Evolutionary conservation across 2,113 vertebrate species (phyloP).

Genomic region (Typhlomys cinereus): DNA sequence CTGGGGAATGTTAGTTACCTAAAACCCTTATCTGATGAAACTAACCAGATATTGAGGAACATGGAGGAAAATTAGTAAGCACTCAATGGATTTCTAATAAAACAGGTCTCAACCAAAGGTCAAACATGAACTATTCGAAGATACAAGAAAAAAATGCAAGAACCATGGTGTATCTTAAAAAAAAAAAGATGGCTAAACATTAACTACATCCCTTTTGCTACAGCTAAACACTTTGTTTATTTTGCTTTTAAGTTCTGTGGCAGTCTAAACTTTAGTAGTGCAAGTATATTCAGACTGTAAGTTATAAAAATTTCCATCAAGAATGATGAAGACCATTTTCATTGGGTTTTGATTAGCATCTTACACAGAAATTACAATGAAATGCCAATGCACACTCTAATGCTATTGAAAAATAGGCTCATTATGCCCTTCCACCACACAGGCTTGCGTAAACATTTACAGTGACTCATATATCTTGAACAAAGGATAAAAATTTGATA

Average conservation of each 20-base stretch:
- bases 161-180: conserved; percentile 27
- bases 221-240: conserved; percentile 30
- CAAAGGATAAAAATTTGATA: conserved; percentile 78
- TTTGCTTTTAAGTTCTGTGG: conserved; percentile 51
- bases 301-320: conserved; percentile 68
- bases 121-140: conserved; percentile 62
- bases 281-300: conserved; percentile 60
- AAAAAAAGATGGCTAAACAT: conserved; percentile 45
- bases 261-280: conserved; percentile 64
- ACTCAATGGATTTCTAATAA: background rate
- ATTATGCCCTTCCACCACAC: conserved; percentile 42
- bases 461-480: conserved; percentile 62
- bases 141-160: conserved; percentile 54
- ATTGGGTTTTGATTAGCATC: conserved; percentile 75
- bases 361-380: conserved; percentile 66
- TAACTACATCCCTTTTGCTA: conserved; percentile 54
- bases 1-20: conserved; percentile 5
- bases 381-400: conserved; percentile 66
- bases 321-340: conserved; percentile 61
- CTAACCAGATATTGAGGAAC: background rate
- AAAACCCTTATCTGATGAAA: background rate
- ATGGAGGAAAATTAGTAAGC: background rate
- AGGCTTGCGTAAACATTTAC: conserved; percentile 68
- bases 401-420: conserved; percentile 65
- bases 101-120: conserved; percentile 44